These are phyloP conservation scores for Cettia cetti DNA, from an alignment of 2,113 vertebrate genomes.

Conservation along the genomic window DNA sequence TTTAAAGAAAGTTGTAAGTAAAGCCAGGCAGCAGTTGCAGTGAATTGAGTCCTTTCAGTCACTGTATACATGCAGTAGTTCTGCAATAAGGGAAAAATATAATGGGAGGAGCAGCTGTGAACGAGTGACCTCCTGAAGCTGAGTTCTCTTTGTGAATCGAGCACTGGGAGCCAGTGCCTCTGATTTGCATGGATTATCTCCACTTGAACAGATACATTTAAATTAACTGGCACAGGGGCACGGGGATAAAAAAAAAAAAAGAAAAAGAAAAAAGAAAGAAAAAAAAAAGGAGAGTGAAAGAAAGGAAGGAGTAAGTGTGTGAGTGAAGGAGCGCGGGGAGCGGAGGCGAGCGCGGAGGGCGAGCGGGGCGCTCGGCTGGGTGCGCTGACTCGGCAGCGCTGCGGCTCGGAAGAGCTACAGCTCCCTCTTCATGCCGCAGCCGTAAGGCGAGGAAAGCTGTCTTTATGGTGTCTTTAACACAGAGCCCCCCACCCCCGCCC, in stretches of 20 bases:
- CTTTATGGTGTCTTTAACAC: constrained; percentile 40
- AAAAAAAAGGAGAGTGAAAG: not conserved
- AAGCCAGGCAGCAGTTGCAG: constrained; percentile 77
- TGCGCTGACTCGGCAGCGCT: constrained; percentile 66
- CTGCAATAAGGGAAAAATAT: constrained; percentile 77
- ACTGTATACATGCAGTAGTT: constrained; percentile 76
- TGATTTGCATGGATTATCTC: constrained; percentile 98
- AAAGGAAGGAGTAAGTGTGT: constrained; percentile 40
- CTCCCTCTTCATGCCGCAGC: constrained; percentile 94
- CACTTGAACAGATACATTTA: constrained; percentile 93
- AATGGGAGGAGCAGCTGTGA: constrained; percentile 83
- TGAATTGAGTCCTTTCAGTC: constrained; percentile 84
- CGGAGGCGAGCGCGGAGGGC: constrained; percentile 37
- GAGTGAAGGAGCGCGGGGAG: not conserved
- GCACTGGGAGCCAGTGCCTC: constrained; percentile 83
- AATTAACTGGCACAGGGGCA: constrained; percentile 87
- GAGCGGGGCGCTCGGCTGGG: constrained; percentile 61
- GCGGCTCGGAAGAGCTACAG: constrained; percentile 88
- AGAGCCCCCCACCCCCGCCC: not conserved
- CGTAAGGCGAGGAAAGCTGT: constrained; percentile 74
- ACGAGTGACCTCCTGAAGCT: constrained; percentile 88
- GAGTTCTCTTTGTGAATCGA: constrained; percentile 90
- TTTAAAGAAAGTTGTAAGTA: constrained; percentile 78
- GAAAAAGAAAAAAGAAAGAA: not conserved
- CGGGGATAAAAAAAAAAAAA: constrained; percentile 26